Conservation (phyloP, 1,140 invertebrate species). For the Triops longicaudatus region DNA sequence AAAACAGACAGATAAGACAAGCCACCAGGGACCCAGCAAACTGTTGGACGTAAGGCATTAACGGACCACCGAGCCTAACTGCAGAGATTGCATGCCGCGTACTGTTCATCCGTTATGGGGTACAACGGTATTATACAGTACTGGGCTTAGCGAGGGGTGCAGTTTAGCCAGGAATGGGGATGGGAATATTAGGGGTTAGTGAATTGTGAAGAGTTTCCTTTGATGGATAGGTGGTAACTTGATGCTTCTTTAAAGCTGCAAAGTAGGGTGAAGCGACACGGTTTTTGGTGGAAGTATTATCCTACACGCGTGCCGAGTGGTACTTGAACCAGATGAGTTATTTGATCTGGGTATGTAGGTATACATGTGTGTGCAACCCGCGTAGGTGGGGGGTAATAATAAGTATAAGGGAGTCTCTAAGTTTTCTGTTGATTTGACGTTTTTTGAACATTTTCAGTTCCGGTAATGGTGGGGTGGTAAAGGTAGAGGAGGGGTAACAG, state of each 20-base stretch:
- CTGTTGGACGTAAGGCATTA: not conserved
- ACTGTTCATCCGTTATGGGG: too few relatives aligned
- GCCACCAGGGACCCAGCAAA: not conserved
- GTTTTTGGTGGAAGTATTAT: not conserved
- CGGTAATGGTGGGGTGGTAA: too few relatives aligned
- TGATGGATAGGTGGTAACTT: conserved; percentile 4
- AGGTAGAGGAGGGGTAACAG: too few relatives aligned
- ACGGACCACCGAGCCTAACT: not conserved
- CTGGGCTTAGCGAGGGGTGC: not conserved
- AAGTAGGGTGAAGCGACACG: not conserved
- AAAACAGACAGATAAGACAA: not conserved
- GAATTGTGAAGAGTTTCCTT: not conserved
- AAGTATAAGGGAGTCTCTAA: too few relatives aligned
- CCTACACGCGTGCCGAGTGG: not conserved
- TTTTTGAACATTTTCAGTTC: too few relatives aligned
- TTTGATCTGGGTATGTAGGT: not conserved
- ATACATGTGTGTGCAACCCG: not conserved
- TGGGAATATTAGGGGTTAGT: not conserved
- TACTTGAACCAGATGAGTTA: conserved; percentile 10
- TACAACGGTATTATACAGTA: too few relatives aligned
- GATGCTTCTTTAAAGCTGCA: not conserved
- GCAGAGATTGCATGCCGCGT: not conserved
- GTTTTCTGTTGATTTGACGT: too few relatives aligned
- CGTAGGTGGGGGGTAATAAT: too few relatives aligned
- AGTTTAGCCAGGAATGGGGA: not conserved